phyloP scores from a whole-genome alignment of 2,797 vertebrate species.

The Mormyrus hasselquistii region DNA sequence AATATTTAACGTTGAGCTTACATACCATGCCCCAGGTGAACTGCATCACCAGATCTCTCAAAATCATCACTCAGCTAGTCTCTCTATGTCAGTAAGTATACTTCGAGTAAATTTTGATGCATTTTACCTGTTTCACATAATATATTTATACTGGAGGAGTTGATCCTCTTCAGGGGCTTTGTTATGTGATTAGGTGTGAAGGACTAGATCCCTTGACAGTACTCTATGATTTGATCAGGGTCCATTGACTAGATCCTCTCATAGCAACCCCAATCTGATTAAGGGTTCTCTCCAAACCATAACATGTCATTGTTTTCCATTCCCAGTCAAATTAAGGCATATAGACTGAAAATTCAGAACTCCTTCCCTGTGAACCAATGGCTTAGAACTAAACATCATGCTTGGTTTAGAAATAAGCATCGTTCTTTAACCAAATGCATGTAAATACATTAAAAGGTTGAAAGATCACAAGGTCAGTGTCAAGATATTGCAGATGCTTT shows the following conservation, averaged over 20 bases:
- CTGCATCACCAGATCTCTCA: not conserved
- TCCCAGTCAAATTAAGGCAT: conserved; percentile 6
- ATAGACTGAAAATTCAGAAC: not conserved
- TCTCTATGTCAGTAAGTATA: not conserved
- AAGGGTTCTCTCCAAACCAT: conserved; percentile 5
- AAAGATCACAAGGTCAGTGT: not conserved
- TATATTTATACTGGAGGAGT: not conserved
- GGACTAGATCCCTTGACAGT: conserved; percentile 6
- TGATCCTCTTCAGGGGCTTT: not conserved
- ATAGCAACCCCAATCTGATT: conserved; percentile 4
- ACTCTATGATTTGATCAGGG: not conserved
- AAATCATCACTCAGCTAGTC: not conserved
- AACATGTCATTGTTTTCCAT: conserved; percentile 11
- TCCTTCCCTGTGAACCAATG: not conserved
- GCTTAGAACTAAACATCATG: not conserved
- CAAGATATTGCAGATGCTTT: not conserved
- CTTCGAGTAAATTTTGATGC: not conserved
- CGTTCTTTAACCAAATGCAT: not conserved
- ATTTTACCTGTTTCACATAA: not conserved
- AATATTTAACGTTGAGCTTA: not conserved
- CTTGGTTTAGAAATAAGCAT: not conserved
- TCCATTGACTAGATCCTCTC: conserved; percentile 11
- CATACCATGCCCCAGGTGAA: not conserved
- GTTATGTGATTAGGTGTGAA: not conserved
- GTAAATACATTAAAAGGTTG: not conserved